Base-by-base conservation (phyloP, 2,113 vertebrate genomes). In the Pogona vitticeps region DNA sequence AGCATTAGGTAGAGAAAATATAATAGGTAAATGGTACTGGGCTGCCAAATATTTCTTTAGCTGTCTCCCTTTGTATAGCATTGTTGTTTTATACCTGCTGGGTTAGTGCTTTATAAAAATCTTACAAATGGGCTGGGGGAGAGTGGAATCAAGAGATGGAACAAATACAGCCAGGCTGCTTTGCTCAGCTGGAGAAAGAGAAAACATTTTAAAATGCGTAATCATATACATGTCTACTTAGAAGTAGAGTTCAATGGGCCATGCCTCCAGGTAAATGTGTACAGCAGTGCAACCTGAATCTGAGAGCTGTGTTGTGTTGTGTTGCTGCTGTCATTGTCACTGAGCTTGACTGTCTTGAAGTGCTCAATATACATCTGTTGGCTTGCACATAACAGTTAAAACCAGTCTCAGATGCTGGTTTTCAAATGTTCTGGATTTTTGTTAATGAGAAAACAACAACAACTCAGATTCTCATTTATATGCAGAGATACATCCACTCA, bases 31-130 rank as follows among this genome's bases (percentile, higher is more conserved):
- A 79, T 86, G 76, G 78, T 85, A 70, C 38, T 80, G 56, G 33
- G 36, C 76, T 86, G 76, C 65, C 84, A 86, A 86, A 86, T 86
- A 52, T 80, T 86, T 86, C 59, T 65, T 71, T 72, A 80, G 76
- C 65, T 80, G 59, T 71, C 52, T 79, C 58, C 67, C 46, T 86
- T 79, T 86, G 76, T 72, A 61, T 80, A 79, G 58, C 76, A 61
- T 59, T 72, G 52, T 33, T 79, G 63, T 80, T 86, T 86, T 80
- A 80, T 86, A 86, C 76, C 65, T 80, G 84, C 84, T 72, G 84
- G 46, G 84, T 59, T 71, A 61, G 65, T 80, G 76, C 76, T 61
- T 80, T 80, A 61, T 80, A 46, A 31, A 86, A 80, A 58, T 36
- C 56, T 79, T 86, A 72, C 84, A 86, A 71, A 86, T 70, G 67